Conservation (phyloP, 2,113 vertebrate genomes). For the Girardinichthys multiradiatus region DNA sequence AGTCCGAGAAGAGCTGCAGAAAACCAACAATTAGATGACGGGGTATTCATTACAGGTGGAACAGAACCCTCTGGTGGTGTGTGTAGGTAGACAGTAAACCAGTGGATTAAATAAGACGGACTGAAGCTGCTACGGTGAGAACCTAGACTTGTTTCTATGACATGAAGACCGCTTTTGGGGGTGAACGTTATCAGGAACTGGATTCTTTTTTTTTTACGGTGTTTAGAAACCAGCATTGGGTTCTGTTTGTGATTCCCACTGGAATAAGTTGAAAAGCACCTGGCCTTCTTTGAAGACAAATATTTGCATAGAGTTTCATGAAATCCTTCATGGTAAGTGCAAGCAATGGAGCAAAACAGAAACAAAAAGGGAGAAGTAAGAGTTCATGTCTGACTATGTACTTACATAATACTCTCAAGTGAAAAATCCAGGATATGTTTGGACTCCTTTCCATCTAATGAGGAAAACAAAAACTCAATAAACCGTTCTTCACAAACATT, state of each 20-base stretch:
- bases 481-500: background rate
- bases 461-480: background rate
- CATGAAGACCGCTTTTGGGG: background rate
- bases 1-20: constrained; percentile 88
- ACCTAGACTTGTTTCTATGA: background rate
- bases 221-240: background rate
- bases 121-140: background rate
- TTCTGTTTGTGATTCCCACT: background rate
- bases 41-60: too few relatives aligned
- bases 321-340: background rate
- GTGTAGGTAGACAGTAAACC: background rate
- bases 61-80: too few relatives aligned
- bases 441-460: constrained; percentile 96
- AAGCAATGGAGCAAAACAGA: background rate
- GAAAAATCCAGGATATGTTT: constrained; percentile 97
- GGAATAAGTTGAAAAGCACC: constrained; percentile 9
- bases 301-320: constrained; percentile 50
- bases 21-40: background rate
- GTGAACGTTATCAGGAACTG: background rate
- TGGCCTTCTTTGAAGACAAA: constrained; percentile 10
- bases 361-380: background rate
- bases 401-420: constrained; percentile 94
- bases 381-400: constrained; percentile 33
- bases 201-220: background rate
- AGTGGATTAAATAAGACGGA: background rate